phyloP scores from a whole-genome alignment of 2,797 vertebrate species.

The Eospalax fontanierii region DNA sequence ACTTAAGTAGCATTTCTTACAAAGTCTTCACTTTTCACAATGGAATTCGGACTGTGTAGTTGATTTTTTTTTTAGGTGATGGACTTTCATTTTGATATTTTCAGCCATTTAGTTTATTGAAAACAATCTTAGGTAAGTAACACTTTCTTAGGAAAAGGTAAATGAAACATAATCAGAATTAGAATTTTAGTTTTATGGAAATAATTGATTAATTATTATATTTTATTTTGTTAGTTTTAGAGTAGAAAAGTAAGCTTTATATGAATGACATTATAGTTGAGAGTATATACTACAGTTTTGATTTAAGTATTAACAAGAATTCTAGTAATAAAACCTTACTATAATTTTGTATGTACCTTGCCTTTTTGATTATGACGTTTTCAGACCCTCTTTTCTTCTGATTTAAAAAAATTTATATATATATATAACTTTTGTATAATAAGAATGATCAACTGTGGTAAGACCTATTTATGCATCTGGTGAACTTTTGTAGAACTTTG shows the following conservation, averaged over 20 bases:
- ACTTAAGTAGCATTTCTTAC: not conserved
- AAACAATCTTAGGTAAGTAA: not conserved
- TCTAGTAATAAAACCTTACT: not conserved
- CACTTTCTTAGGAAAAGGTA: constrained; percentile 27
- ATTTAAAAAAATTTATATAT: constrained; percentile 23
- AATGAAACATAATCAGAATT: constrained; percentile 44
- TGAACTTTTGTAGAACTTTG: not conserved
- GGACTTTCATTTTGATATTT: not conserved
- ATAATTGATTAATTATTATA: not conserved
- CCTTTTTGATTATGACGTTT: constrained; percentile 40
- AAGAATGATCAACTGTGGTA: not conserved
- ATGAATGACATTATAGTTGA: not conserved
- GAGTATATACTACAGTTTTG: not conserved
- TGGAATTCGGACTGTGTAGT: not conserved
- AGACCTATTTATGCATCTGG: not conserved
- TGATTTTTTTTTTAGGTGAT: not conserved
- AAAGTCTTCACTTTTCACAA: not conserved
- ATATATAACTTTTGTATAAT: not conserved
- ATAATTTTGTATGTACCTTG: constrained; percentile 28
- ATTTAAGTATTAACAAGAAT: constrained; percentile 18
- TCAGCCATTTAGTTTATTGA: constrained; percentile 7
- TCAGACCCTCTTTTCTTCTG: not conserved
- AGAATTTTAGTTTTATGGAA: constrained; percentile 23
- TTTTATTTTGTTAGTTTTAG: constrained; percentile 38
- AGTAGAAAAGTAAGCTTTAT: constrained; percentile 8